Percentiles rank a stretch among this genome's conserved stretches.
These are phyloP conservation scores for Podotricha telesiphe DNA, from an alignment of 2,888 invertebrate species.

Conservation along the genomic window DNA sequence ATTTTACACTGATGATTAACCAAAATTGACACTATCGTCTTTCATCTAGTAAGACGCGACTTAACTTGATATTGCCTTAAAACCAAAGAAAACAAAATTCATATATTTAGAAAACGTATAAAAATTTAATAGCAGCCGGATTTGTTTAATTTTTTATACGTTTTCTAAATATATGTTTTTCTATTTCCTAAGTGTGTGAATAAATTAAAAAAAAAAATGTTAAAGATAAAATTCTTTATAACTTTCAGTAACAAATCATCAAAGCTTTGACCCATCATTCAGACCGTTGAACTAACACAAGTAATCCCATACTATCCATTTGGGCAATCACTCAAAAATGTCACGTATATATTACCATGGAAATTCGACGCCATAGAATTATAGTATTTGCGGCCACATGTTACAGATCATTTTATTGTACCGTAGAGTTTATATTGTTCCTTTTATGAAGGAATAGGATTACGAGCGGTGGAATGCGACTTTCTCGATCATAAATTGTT, in stretches of 20 bases:
- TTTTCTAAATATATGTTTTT: no score
- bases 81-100: no score
- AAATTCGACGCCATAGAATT: conserved; percentile 24
- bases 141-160: no score
- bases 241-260: not conserved
- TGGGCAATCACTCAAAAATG: conserved; percentile 42
- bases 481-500: conserved; percentile 48
- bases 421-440: conserved; percentile 29
- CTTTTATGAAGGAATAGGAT: conserved; percentile 32
- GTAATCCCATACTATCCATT: conserved; percentile 34
- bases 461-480: conserved; percentile 42
- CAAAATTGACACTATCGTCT: no score
- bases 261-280: conserved; percentile 4
- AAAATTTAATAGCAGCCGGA: no score
- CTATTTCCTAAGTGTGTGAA: no score
- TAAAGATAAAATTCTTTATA: no score
- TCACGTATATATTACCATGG: conserved; percentile 25
- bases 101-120: no score
- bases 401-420: conserved; percentile 42
- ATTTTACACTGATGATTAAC: no score
- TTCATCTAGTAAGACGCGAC: no score
- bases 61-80: no score
- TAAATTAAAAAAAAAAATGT: no score
- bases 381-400: conserved; percentile 26
- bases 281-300: conserved; percentile 7